Conservation (phyloP, 2,888 invertebrate species). For the Archips crataeganus region DNA sequence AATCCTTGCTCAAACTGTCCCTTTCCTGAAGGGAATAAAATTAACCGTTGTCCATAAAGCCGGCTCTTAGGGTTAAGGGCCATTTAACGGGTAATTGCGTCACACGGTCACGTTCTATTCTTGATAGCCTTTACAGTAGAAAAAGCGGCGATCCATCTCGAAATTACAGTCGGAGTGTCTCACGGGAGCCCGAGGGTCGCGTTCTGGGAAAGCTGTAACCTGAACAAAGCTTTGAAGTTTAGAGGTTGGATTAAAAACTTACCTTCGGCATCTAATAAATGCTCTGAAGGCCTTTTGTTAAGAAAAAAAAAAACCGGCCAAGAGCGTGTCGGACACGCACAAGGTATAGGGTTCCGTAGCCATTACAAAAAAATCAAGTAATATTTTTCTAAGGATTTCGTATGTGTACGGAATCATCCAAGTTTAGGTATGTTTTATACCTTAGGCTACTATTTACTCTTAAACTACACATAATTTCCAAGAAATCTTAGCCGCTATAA, state of each 20-base stretch:
- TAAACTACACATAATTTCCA: too few species aligned
- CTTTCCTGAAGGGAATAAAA: slow-evolving; percentile 15
- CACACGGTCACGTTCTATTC: slow-evolving; percentile 38
- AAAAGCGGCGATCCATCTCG: slow-evolving; percentile 50
- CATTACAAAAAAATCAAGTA: too few species aligned
- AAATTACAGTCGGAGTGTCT: slow-evolving; percentile 50
- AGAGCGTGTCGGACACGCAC: too few species aligned
- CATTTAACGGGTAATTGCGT: slow-evolving; percentile 47
- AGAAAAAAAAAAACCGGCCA: background rate
- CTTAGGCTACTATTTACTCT: too few species aligned
- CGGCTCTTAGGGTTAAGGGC: slow-evolving; percentile 32
- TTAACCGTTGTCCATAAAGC: slow-evolving; percentile 28
- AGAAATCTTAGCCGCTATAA: too few species aligned
- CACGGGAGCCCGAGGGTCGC: slow-evolving; percentile 47
- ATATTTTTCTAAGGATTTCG: too few species aligned
- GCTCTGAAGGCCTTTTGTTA: background rate
- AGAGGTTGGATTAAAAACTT: background rate
- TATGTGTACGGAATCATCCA: too few species aligned
- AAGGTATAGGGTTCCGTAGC: background rate
- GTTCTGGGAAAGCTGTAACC: slow-evolving; percentile 35
- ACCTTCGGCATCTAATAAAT: background rate
- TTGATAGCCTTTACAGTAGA: slow-evolving; percentile 45
- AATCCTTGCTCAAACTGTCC: background rate
- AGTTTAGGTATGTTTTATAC: too few species aligned
- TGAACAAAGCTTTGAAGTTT: slow-evolving; percentile 35